Evolutionary conservation across 2,888 invertebrate species (phyloP).

Genomic region (Platycheirus albimanus): DNA sequence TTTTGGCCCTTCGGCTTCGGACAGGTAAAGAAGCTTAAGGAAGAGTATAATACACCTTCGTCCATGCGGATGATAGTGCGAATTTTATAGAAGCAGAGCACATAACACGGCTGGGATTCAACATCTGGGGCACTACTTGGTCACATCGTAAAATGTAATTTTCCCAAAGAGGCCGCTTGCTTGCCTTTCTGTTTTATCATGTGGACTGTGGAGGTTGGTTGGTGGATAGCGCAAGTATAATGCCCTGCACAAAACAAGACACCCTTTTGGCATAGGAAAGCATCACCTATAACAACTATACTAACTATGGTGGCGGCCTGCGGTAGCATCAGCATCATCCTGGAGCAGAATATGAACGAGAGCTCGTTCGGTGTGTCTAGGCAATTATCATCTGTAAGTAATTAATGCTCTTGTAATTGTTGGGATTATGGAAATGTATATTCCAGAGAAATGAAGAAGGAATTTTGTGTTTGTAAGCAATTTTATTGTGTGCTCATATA

Average conservation of each 20-base stretch:
- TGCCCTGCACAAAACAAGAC: conserved; percentile 25
- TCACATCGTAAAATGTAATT: conserved; percentile 73
- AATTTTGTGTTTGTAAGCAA: conserved; percentile 28
- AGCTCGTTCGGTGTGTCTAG: conserved; percentile 45
- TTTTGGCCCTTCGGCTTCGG: background rate
- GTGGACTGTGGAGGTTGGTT: background rate
- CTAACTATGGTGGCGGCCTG: too few species aligned
- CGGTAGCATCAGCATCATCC: conserved; percentile 10
- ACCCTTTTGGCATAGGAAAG: conserved; percentile 12
- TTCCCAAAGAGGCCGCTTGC: conserved; percentile 46
- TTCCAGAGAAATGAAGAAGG: conserved; percentile 28
- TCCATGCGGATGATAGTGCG: conserved; percentile 29
- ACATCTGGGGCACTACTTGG: conserved; percentile 63
- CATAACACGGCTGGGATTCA: conserved; percentile 27
- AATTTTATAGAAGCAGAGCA: conserved; percentile 33
- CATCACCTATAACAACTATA: too few species aligned
- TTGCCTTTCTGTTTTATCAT: background rate
- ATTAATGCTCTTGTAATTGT: conserved; percentile 74
- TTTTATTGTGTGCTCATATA: conserved; percentile 59
- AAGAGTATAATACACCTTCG: conserved; percentile 1
- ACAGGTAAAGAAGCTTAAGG: background rate
- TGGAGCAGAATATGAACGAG: background rate
- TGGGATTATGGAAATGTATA: conserved; percentile 66
- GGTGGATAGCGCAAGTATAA: conserved; percentile 2
- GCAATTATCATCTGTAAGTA: conserved; percentile 73